These are phyloP conservation scores for Datnioides undecimradiatus DNA, from an alignment of 2,113 vertebrate genomes.

Conservation along the genomic window DNA sequence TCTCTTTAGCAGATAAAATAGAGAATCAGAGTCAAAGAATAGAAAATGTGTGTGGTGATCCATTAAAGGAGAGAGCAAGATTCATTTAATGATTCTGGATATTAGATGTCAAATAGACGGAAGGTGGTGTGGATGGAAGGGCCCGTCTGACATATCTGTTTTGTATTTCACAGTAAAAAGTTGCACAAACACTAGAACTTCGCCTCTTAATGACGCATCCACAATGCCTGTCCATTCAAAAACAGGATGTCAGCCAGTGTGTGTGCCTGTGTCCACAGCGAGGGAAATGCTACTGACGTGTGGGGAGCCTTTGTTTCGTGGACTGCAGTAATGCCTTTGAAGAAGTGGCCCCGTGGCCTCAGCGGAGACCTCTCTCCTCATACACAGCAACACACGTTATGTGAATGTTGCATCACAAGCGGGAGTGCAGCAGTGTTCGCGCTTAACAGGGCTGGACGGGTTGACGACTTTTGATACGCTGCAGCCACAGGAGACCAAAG, in stretches of 20 bases:
- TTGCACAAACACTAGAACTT: neutral
- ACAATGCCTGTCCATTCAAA: neutral
- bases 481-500: slow-evolving; percentile 1
- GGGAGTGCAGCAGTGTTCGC: neutral
- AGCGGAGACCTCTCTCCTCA: slow-evolving; percentile 13
- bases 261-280: neutral
- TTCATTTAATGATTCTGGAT: no score
- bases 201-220: neutral
- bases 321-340: slow-evolving; percentile 30
- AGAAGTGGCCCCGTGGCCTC: slow-evolving; percentile 22
- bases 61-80: neutral
- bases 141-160: neutral
- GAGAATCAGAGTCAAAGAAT: neutral
- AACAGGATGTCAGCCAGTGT: neutral
- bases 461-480: slow-evolving; percentile 1
- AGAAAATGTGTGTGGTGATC: neutral
- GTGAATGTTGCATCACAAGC: slow-evolving; percentile 23
- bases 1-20: neutral
- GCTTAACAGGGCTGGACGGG: neutral
- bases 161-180: neutral
- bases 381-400: slow-evolving; percentile 7
- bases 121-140: neutral
- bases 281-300: slow-evolving; percentile 1
- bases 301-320: slow-evolving; percentile 48
- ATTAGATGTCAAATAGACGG: neutral